phyloP scores from a whole-genome alignment of 2,888 invertebrate species.

The Noctua fimbriata region DNA sequence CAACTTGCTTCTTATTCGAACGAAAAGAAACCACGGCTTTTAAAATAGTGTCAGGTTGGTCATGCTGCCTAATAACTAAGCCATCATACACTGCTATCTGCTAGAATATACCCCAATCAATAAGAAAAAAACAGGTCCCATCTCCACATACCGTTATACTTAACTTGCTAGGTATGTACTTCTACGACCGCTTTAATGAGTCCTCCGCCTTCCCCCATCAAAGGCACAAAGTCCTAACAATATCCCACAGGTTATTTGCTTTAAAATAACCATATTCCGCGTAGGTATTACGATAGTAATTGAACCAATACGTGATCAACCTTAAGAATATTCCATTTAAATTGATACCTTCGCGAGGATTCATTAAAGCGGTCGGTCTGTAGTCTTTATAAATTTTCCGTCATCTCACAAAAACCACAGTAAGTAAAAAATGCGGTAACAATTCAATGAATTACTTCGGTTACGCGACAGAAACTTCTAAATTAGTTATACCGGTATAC shows the following conservation, averaged over 20 bases:
- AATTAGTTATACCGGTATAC: constrained; percentile 19
- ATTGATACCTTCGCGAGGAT: too few species aligned
- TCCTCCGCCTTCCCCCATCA: too few species aligned
- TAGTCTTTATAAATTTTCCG: too few species aligned
- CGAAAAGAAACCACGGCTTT: background rate
- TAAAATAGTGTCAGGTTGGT: background rate
- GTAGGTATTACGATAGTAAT: too few species aligned
- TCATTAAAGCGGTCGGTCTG: too few species aligned
- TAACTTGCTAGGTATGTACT: background rate
- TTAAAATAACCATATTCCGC: too few species aligned
- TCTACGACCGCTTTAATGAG: too few species aligned
- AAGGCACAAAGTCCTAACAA: too few species aligned
- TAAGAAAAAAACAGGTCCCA: background rate
- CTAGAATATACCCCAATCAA: background rate
- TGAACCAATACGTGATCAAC: too few species aligned
- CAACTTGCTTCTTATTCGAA: background rate
- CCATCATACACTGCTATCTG: background rate
- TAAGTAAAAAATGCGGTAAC: background rate
- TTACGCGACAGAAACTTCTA: constrained; percentile 25
- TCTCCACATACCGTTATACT: background rate
- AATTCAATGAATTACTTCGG: constrained; percentile 7
- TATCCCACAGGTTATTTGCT: too few species aligned
- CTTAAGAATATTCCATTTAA: too few species aligned
- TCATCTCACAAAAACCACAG: background rate
- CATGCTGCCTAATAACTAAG: background rate